Base-by-base conservation (phyloP, 2,888 invertebrate species). In the Agrotis clavis region DNA sequence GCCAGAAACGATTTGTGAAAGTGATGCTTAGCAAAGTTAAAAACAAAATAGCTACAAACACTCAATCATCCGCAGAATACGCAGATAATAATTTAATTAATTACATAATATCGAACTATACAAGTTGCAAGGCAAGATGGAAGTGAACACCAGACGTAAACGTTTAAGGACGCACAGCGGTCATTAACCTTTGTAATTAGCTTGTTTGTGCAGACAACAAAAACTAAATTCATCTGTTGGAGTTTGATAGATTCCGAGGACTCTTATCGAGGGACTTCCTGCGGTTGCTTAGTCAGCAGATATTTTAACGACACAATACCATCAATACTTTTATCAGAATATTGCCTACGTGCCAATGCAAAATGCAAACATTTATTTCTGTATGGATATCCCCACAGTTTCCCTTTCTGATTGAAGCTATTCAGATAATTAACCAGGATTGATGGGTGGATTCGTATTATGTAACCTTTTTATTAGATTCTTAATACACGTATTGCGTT, bases 131-230 rank as follows among this genome's bases (percentile, higher is more conserved):
- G 13, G 59, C 30, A 14, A 68, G 59, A 21, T 69, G 30, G 2
- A 50, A 30, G 14, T 50, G 19, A 53, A 35, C 50, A 66, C 59
- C 69, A 69, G 51, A 78, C 56, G 57, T 7, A 78, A 63, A 56
- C 61, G 9, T 57, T 47, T 14, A 65, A 59, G 30, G 21, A 51
- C 47, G 41, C 47, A 65, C 21, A 48, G 47, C n/a, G 61, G 50
- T 65, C 65, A 79, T 53, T 71, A 25, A 53, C 51, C 65, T 66
- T 66, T 59, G 19, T 2, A 66, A 72, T 65, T 48, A 53, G 48
- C 35, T 65, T 16, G 35, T 41, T 56, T 35, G 25, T 60, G 35
- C 19, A 64, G 41, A 50, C 30, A 63, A 45, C 7, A 71, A 50
- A 16, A 64, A 47, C n/a, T 64, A 54, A 63, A 64, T 61, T 50